A percentile compares a stretch with the other conserved stretches of the same genome.
Evolutionary conservation across 2,797 vertebrate genomes (phyloP).

Genomic region (Nannoperca obscura): DNA sequence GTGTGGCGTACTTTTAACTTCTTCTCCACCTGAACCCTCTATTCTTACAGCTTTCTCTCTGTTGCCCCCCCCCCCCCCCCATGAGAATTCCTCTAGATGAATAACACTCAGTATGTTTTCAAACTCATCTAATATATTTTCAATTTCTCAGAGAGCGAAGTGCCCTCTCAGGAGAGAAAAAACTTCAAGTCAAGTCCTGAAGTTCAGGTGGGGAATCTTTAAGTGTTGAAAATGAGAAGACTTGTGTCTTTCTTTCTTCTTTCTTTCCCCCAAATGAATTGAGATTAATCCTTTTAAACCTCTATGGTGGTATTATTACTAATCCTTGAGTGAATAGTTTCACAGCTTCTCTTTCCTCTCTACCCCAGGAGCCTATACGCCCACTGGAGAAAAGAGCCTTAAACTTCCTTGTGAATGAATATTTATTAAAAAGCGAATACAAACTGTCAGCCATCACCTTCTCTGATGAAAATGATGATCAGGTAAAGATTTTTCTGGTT

Average conservation of each 20-base stretch:
- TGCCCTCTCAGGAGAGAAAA: constrained; percentile 97
- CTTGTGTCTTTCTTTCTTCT: constrained; percentile 12
- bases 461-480: constrained; percentile 99
- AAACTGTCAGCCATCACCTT: constrained; percentile 99
- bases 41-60: constrained; percentile 67
- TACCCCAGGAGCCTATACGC: constrained; percentile 93
- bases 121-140: constrained; percentile 62
- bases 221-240: constrained; percentile 16
- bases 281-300: constrained; percentile 29
- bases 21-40: constrained; percentile 78
- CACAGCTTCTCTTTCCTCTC: constrained; percentile 45
- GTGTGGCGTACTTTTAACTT: constrained; percentile 99
- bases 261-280: constrained; percentile 17
- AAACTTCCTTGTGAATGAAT: constrained; percentile 99
- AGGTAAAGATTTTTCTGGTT: constrained; percentile 85
- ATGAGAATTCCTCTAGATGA: constrained; percentile 51
- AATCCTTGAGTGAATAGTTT: constrained; percentile 37
- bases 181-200: constrained; percentile 99
- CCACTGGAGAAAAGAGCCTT: constrained; percentile 99
- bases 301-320: not conserved
- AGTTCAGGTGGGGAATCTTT: constrained; percentile 92
- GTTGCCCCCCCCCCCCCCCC: too few relatives aligned
- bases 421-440: constrained; percentile 98
- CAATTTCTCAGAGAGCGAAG: constrained; percentile 91
- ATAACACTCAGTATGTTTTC: constrained; percentile 28